A percentile compares a stretch with the other conserved stretches of the same genome.
Evolutionary conservation across 2,888 invertebrate genomes (phyloP).

Genomic region (Tinea trinotella): DNA sequence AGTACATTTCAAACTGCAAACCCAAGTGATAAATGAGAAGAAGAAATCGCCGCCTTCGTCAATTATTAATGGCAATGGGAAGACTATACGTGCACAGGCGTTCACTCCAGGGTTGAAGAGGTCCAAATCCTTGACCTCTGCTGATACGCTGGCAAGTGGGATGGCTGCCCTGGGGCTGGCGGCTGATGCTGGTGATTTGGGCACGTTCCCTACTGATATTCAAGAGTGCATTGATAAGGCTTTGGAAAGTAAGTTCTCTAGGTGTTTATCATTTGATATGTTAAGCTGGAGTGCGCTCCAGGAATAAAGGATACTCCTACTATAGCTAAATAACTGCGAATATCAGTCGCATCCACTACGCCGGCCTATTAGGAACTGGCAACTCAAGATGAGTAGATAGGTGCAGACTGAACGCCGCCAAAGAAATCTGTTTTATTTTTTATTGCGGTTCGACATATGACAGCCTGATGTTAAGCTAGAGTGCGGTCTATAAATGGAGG

Average conservation of each 20-base stretch:
- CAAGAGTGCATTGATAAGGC: constrained; percentile 83
- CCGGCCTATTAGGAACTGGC: no score
- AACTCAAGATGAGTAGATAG: no score
- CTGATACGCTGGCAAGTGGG: constrained; percentile 79
- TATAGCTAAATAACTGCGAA: no score
- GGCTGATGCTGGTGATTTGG: constrained; percentile 82
- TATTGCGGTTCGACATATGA: no score
- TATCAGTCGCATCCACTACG: no score
- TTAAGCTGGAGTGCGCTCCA: no score
- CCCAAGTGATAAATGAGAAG: constrained; percentile 58
- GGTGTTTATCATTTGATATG: no score
- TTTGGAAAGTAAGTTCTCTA: constrained; percentile 72
- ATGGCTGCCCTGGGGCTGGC: constrained; percentile 78
- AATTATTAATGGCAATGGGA: constrained; percentile 56
- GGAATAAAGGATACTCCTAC: no score
- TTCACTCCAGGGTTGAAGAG: constrained; percentile 77
- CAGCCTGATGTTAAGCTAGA: no score
- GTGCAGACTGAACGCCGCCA: no score
- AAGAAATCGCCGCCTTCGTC: constrained; percentile 59
- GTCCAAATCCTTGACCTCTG: constrained; percentile 86
- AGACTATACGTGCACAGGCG: constrained; percentile 54
- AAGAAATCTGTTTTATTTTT: no score
- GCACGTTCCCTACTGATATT: constrained; percentile 80
- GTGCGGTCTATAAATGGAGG: no score
- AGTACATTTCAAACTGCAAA: constrained; percentile 73